Evolutionary conservation across 1,140 invertebrate species (phyloP), one percentile per base, ranked within the genome.

Genomic region (Hermetia illucens): DNA sequence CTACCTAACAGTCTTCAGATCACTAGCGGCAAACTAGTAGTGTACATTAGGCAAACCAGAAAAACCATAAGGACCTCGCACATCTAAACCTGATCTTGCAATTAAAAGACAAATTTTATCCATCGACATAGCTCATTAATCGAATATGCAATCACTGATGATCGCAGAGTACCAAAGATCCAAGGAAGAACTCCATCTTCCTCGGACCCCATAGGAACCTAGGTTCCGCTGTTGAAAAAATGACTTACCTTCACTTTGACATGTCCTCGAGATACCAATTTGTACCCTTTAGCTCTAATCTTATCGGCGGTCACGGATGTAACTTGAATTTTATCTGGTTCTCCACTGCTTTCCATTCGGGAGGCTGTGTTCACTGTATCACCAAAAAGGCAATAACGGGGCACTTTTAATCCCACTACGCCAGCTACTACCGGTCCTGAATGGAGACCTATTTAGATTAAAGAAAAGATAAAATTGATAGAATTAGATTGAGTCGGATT

Each of bases 341-440:
- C 53, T 20, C 51, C 48, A 39, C 54, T 57, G 36, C 58, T 58
- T 46, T 61, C 83, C 84, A 92, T 90, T 40, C 86, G 69, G 2
- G 84, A 82, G 4, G 83, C 82, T 1, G 81, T 85, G 48, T 88
- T 88, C 6, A 87, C 79, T 2, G 87, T 89, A 53, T 93, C 89
- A 0, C 89, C 89, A 42, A 86, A 85, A 4, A 86, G 72, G 43
- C 82, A 86, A 53, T 85, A 87, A 0, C 73, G 50, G 0, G 74
- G 81, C 48, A 83, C 74, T 38, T 77, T 77, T 8, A 77, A 49
- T 1, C 81, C 80, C 1, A 89, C 79, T 2, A 90, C 80, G n/a
- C 83, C 57, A 0, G 57, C 81, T 1, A 85, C 80, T 15, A 82
- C 80, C 3, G 83, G 75, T 29, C 85, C 84, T 27, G 70, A 77